Conservation (phyloP, 1,140 invertebrate species). For the Venturia canescens region DNA sequence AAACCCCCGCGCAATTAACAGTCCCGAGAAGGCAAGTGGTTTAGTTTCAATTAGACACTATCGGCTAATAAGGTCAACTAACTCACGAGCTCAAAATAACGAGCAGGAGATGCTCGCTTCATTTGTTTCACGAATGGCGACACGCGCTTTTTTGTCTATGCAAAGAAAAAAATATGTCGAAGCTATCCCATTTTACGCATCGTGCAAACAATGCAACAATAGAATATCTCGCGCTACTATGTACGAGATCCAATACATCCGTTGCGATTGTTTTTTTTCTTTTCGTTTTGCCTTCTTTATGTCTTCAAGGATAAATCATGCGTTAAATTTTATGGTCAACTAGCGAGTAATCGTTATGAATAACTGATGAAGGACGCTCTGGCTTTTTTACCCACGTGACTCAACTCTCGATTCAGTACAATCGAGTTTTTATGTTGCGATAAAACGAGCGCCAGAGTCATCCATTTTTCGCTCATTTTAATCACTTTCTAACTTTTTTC, state of each 20-base stretch:
- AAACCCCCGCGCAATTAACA: conserved; percentile 52
- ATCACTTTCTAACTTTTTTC: no score
- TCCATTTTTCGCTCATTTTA: no score
- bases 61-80: conserved; percentile 55
- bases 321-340: conserved; percentile 45
- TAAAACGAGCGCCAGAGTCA: neutral
- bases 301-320: conserved; percentile 54
- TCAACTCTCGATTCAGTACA: conserved; percentile 17
- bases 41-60: conserved; percentile 55
- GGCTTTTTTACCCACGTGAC: conserved; percentile 28
- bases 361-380: conserved; percentile 51
- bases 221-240: conserved; percentile 14
- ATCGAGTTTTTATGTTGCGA: neutral
- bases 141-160: neutral
- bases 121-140: conserved; percentile 15
- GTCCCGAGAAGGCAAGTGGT: conserved; percentile 29
- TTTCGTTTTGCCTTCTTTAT: neutral
- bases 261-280: conserved; percentile 35
- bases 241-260: conserved; percentile 30
- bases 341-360: conserved; percentile 51
- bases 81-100: conserved; percentile 44
- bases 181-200: neutral
- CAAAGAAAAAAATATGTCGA: neutral
- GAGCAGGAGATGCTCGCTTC: conserved; percentile 3
- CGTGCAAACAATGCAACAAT: conserved; percentile 35